Evolutionary conservation across 2,113 vertebrate genomes (phyloP).

Genomic region (Vicugna pacos): DNA sequence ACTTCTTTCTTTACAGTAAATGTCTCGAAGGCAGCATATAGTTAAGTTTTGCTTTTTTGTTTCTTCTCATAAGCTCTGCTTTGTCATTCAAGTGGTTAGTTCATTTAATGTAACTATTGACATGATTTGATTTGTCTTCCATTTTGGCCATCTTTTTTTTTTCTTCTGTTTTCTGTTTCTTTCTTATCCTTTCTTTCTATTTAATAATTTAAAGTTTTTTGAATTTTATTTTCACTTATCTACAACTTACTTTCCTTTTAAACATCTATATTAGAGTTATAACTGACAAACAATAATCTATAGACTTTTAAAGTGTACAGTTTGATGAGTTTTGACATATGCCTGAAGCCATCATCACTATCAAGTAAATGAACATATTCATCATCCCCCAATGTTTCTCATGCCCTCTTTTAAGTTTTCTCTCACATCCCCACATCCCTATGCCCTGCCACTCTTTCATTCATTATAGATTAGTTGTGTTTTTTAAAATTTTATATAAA

Average conservation of each 20-base stretch:
- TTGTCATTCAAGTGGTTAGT: background rate
- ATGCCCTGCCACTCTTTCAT: background rate
- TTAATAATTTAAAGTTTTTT: background rate
- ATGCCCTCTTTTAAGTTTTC: background rate
- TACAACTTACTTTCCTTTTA: background rate
- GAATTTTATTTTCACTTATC: background rate
- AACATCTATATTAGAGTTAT: background rate
- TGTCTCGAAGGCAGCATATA: background rate
- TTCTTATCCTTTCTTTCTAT: background rate
- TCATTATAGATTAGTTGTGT: background rate
- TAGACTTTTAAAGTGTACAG: background rate
- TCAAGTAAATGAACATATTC: background rate
- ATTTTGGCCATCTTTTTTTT: background rate
- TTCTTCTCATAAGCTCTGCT: background rate
- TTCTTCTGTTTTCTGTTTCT: background rate
- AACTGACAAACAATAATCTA: background rate
- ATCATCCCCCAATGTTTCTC: background rate
- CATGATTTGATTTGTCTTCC: background rate
- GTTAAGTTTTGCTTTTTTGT: background rate
- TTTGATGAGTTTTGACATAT: background rate
- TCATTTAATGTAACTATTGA: background rate
- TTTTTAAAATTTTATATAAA: background rate
- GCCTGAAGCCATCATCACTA: background rate
- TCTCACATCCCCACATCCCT: background rate
- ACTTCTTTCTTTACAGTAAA: background rate